Evolutionary conservation across 2,888 invertebrate species (phyloP), one percentile per base, ranked within the genome.

Genomic region (Ophion costatus): DNA sequence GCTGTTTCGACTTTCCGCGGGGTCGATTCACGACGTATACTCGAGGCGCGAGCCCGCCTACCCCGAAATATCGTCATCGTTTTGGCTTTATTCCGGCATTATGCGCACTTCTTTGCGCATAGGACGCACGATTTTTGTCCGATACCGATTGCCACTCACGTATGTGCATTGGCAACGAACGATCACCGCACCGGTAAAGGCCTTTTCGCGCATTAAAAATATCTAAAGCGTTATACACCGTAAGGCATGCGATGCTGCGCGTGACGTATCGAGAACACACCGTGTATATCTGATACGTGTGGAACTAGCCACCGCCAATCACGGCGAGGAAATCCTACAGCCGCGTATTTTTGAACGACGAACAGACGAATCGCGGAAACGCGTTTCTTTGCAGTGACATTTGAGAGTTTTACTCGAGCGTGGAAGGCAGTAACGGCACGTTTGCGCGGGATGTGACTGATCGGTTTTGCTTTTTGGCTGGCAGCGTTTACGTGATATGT

Each of bases 1-100:
- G 84, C 80, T 73, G 84, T 81, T 80, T 85, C 76, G 73, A 75
- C 69, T 82, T 78, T 75, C 82, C 75, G 70, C 66, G 76, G 77
- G 73, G 79, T 82, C 61, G 56, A 80, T 71, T 66, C 73, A 71
- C 75, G 70, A 75, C 42, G 45, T 61, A 70, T 75, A 61, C 11
- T 51, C 29, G 45, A 38, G 45, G 61, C 69, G 24, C 70, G 67
- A 61, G 57, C 45, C 64, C 83, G 76, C 63, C 73, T 76, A 38
- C 57, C 66, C 74, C 76, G 56, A 77, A 77, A 77, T 64, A 75
- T 69, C 69, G 42, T 69, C 29, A 11, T 45, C 74, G 7, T 63
- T 24, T 63, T 42, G 51, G 7, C 29, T 63, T 9, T 17, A 61
- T 42, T 63, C 74, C 45, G 17, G 63, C 63, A 51, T 63, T 75